Percentiles rank a stretch among this genome's conserved stretches.
Evolutionary conservation across 2,888 invertebrate species (phyloP).

Genomic region (Cataglyphis albicans): DNA sequence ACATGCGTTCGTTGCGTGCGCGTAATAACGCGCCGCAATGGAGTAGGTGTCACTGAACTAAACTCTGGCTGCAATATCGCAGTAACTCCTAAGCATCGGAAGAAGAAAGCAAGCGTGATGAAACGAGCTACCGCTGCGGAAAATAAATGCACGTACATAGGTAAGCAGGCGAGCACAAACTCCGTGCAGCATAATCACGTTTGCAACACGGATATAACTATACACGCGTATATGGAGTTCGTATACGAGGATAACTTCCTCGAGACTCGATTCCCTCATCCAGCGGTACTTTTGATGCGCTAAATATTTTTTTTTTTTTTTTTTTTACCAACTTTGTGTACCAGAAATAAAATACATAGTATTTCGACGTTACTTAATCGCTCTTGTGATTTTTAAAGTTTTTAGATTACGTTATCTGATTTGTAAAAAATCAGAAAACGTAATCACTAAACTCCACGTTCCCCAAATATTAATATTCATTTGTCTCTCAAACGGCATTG

Average conservation of each 20-base stretch:
- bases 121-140: slow-evolving; percentile 60
- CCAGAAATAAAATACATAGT: background rate
- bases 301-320: background rate
- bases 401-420: background rate
- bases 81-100: slow-evolving; percentile 19
- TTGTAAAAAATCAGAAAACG: background rate
- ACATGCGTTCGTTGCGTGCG: slow-evolving; percentile 58
- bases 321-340: background rate
- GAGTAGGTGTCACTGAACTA: slow-evolving; percentile 70
- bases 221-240: slow-evolving; percentile 8
- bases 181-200: slow-evolving; percentile 42
- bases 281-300: background rate
- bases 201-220: slow-evolving; percentile 22
- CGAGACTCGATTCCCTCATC: background rate
- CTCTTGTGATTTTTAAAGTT: background rate
- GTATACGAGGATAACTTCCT: background rate
- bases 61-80: slow-evolving; percentile 62
- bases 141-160: slow-evolving; percentile 57
- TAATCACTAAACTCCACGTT: background rate
- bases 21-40: slow-evolving; percentile 62
- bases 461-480: slow-evolving; percentile 11
- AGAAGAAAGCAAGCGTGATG: slow-evolving; percentile 68
- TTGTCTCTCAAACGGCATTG: background rate
- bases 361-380: background rate
- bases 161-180: background rate